Percentiles rank a stretch among this genome's conserved stretches.
Conservation (phyloP, 2,888 invertebrate genomes). For the Operophtera brumata region DNA sequence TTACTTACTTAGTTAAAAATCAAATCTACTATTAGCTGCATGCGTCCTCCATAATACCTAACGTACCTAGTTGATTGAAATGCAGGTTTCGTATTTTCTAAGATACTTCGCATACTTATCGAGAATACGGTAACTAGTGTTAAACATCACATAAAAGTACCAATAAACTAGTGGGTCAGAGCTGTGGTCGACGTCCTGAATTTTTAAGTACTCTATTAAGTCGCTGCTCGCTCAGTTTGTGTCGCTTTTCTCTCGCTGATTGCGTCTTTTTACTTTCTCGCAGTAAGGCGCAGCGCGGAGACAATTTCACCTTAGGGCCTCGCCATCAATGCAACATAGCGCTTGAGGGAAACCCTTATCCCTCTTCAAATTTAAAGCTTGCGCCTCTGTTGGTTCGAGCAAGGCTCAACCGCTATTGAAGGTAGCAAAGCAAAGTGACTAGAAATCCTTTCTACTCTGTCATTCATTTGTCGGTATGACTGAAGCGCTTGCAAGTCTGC, state of each 20-base stretch:
- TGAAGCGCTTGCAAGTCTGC: background rate
- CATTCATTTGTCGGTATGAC: background rate
- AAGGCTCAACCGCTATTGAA: constrained; percentile 14
- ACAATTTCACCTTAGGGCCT: constrained; percentile 51
- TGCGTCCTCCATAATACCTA: too few species aligned
- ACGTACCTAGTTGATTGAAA: background rate
- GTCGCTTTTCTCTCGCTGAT: constrained; percentile 72
- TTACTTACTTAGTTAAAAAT: too few species aligned
- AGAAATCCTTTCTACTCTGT: constrained; percentile 5
- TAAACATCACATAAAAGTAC: constrained; percentile 39
- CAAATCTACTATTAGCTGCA: too few species aligned
- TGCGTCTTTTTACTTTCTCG: constrained; percentile 75
- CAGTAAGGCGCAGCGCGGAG: constrained; percentile 45
- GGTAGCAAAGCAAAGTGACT: constrained; percentile 15
- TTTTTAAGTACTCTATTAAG: constrained; percentile 75
- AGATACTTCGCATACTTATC: constrained; percentile 14
- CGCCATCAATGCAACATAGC: constrained; percentile 47
- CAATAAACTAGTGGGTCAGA: constrained; percentile 56
- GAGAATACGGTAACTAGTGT: constrained; percentile 29
- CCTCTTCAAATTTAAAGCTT: constrained; percentile 30
- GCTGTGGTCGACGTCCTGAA: constrained; percentile 61
- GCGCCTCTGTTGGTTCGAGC: constrained; percentile 20
- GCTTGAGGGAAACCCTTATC: constrained; percentile 47
- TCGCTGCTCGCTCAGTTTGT: constrained; percentile 44
- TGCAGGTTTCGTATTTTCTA: background rate